Evolutionary conservation across 2,888 invertebrate species (phyloP), one percentile per base, ranked within the genome.

Genomic region (Pollenia griseotomentosa): DNA sequence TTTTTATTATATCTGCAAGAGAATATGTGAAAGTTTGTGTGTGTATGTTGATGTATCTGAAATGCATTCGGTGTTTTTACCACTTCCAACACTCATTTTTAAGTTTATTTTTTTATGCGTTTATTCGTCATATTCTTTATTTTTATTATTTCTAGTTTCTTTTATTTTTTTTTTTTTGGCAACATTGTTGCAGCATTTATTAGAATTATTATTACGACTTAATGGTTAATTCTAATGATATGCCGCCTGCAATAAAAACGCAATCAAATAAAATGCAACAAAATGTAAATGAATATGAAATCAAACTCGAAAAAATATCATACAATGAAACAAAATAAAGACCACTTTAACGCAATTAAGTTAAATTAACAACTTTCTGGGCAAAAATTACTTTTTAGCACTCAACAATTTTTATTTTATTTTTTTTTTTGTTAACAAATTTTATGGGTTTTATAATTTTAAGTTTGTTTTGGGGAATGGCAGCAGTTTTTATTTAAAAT

Each of bases 151-250:
- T 73, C 57, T 48, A 65, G 51, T 78, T 83, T 46, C 66, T 74
- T 79, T 33, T 57, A 5, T 48, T 8, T 44, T 55, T 46, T 53
- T 70, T 7, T 68, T 70, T 84, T 70, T 16, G 55, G 89, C 89
- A 90, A 91, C 92, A 91, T 83, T 92, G 91, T 92, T 92, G 92
- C 91, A 88, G 89, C 90, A 91, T 84, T 92, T 91, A 92, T 90
- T 90, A 90, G 90, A 90, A 91, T 91, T 91, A 92, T 92, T 92
- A 91, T 91, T 92, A 90, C 91, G 91, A 89, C 90, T 92, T 92
- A 92, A 91, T 92, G 92, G 91, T 91, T 91, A 91, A 91, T 92
- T 91, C 91, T 92, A 92, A 91, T 92, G 91, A 90, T 90, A 91
- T 91, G 91, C 92, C 90, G 91, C 91, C 90, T 90, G 90, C 88